A percentile compares a stretch with the other conserved stretches of the same genome.
These are phyloP conservation scores for Yponomeuta sedellus DNA, from an alignment of 2,888 invertebrate genomes.

Conservation along the genomic window DNA sequence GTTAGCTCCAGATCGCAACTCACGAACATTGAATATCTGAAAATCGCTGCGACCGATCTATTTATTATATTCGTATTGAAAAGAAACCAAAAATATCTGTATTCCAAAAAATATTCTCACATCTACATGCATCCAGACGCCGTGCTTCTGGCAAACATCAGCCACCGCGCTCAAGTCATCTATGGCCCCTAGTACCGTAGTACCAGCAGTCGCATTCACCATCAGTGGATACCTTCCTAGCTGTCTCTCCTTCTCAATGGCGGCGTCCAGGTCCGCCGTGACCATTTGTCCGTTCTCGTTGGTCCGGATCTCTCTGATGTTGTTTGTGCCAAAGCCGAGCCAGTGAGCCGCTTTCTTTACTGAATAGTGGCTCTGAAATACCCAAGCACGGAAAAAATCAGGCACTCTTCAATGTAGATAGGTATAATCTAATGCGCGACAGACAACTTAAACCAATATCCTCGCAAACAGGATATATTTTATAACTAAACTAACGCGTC, in stretches of 20 bases:
- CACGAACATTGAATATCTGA: no score
- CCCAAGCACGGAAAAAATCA: no score
- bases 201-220: constrained; percentile 86
- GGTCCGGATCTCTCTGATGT: constrained; percentile 79
- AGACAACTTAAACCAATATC: no score
- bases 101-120: constrained; percentile 56
- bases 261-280: constrained; percentile 74
- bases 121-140: constrained; percentile 90
- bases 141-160: constrained; percentile 80
- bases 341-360: constrained; percentile 87
- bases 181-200: constrained; percentile 89
- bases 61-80: no score
- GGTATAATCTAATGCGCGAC: no score
- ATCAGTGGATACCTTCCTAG: constrained; percentile 73
- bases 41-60: no score
- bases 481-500: no score
- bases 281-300: constrained; percentile 83
- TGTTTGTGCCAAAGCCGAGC: constrained; percentile 88
- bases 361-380: constrained; percentile 85
- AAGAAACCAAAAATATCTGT: no score
- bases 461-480: no score
- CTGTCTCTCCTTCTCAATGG: constrained; percentile 53
- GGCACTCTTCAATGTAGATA: neutral
- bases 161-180: constrained; percentile 84
- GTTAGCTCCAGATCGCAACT: no score